A percentile compares a stretch with the other conserved stretches of the same genome.
phyloP scores from a whole-genome alignment of 2,113 vertebrate genomes.

The Terrapene triunguis region DNA sequence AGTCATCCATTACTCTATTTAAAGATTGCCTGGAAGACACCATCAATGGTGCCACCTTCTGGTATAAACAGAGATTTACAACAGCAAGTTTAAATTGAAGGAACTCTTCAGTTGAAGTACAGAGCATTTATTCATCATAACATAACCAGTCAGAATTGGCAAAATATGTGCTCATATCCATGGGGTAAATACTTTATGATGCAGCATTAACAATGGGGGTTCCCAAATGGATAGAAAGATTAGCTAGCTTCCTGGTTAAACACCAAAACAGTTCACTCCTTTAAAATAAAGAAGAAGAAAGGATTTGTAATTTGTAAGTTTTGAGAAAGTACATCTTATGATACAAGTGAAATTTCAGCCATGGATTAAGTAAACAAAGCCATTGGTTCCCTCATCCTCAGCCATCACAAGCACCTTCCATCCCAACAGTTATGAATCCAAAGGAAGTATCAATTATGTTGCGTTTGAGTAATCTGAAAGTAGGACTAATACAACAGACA shows the following conservation, averaged over 20 bases:
- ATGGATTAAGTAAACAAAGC: too few species aligned
- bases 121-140: neutral
- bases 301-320: neutral
- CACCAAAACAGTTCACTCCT: neutral
- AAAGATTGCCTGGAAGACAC: accelerated
- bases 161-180: neutral
- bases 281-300: neutral
- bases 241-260: neutral
- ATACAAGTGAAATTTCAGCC: neutral
- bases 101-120: neutral
- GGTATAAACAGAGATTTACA: neutral
- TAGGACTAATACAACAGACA: neutral
- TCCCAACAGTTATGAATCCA: neutral
- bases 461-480: neutral
- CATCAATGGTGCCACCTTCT: conserved; percentile 60
- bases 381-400: neutral
- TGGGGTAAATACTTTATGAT: accelerated
- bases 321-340: neutral
- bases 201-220: neutral
- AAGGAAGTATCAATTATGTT: neutral
- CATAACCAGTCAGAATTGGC: neutral
- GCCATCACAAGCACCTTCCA: neutral
- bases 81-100: accelerated
- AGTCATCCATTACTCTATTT: accelerated
- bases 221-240: neutral